Percentiles rank a stretch among this genome's conserved stretches.
Evolutionary conservation across 2,888 invertebrate genomes (phyloP).

Genomic region (Priocnemis perturbator): DNA sequence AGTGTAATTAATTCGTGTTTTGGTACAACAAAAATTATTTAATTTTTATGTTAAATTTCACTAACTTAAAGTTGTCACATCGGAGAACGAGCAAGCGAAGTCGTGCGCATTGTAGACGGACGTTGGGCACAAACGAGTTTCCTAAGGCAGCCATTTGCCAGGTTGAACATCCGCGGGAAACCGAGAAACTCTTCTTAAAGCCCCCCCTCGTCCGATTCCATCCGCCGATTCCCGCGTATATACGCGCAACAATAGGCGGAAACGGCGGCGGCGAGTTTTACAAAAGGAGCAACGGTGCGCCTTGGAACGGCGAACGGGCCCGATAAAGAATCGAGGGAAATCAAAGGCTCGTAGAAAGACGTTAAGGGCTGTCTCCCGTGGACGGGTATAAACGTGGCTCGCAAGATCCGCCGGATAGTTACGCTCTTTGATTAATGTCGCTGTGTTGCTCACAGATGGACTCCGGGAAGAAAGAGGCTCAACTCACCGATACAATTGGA

Average conservation of each 20-base stretch:
- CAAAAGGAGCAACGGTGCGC: conserved; percentile 51
- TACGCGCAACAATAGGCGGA: conserved; percentile 57
- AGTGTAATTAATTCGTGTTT: too few species aligned
- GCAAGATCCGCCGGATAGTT: conserved; percentile 54
- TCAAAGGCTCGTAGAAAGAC: conserved; percentile 50
- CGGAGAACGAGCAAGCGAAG: too few species aligned
- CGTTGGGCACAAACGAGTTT: too few species aligned
- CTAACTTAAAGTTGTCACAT: too few species aligned
- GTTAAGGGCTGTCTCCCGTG: conserved; percentile 46
- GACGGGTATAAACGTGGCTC: conserved; percentile 39
- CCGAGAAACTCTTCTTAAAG: conserved; percentile 38
- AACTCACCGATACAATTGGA: conserved; percentile 13
- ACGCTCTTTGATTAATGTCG: conserved; percentile 56
- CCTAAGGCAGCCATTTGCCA: too few species aligned
- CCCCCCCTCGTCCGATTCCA: conserved; percentile 45
- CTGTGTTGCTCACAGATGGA: conserved; percentile 42
- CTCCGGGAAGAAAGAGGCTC: conserved; percentile 19
- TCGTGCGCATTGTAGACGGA: too few species aligned
- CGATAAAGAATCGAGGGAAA: conserved; percentile 56
- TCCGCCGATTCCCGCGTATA: conserved; percentile 24
- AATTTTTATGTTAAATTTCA: too few species aligned
- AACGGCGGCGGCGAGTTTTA: conserved; percentile 43
- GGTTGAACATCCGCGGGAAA: conserved; percentile 38
- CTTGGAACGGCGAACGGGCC: not conserved
- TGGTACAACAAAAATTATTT: too few species aligned